These are phyloP conservation scores for Oryzias woworae DNA, from an alignment of 2,113 vertebrate genomes.

Conservation along the genomic window DNA sequence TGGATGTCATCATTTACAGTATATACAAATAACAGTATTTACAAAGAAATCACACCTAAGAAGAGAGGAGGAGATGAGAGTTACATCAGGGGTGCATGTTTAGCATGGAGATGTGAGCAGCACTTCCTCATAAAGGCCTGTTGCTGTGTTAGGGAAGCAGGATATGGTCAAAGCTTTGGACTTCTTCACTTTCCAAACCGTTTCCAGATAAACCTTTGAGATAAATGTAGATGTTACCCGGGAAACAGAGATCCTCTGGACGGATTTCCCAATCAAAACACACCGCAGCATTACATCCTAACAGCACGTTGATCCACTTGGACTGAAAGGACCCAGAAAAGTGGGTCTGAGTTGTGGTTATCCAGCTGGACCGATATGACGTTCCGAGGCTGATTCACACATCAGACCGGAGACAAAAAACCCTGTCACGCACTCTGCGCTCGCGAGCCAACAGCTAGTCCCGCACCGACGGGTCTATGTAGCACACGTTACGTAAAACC, in stretches of 20 bases:
- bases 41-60: conserved; percentile 92
- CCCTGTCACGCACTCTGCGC: not conserved
- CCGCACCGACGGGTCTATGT: conserved; percentile 52
- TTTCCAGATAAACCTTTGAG: conserved; percentile 3
- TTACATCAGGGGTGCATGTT: conserved; percentile 35
- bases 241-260: conserved; percentile 18
- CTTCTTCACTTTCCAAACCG: not conserved
- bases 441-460: conserved; percentile 25
- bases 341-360: no score
- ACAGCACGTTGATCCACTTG: not conserved
- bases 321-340: no score
- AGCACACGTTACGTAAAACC: conserved; percentile 65
- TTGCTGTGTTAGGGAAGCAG: conserved; percentile 2
- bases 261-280: no score
- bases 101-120: conserved; percentile 5
- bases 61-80: conserved; percentile 13
- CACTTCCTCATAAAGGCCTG: conserved; percentile 46
- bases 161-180: conserved; percentile 18
- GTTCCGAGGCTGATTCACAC: not conserved
- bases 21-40: conserved; percentile 99
- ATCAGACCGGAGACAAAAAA: not conserved
- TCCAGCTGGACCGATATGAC: no score
- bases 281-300: no score
- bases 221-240: conserved; percentile 14
- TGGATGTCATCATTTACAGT: conserved; percentile 99